phyloP scores from a whole-genome alignment of 2,888 invertebrate genomes.

The Megamerina dolium region DNA sequence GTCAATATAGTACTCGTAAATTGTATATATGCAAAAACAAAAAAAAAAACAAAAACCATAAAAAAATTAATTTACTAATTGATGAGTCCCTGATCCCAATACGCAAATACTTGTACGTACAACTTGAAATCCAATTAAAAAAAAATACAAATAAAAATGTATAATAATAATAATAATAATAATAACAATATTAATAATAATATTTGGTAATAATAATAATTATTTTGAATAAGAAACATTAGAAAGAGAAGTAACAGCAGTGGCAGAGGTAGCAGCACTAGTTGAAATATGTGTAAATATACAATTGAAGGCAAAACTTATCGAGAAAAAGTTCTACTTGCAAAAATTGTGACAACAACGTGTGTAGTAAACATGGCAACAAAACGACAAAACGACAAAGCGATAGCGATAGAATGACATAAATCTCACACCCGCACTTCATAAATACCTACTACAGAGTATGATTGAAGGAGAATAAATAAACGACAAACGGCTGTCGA shows the following conservation, averaged over 20 bases:
- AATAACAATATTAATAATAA: constrained; percentile 9
- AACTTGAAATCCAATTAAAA: constrained; percentile 19
- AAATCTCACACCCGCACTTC: constrained; percentile 26
- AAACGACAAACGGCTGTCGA: too few species aligned
- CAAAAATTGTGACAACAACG: too few species aligned
- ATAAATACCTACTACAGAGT: neutral
- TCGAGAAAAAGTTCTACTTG: too few species aligned
- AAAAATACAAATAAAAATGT: constrained; percentile 7
- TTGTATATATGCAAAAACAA: too few species aligned
- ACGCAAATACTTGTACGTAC: constrained; percentile 32
- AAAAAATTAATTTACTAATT: constrained; percentile 47
- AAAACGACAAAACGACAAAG: neutral
- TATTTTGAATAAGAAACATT: too few species aligned
- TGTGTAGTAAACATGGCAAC: neutral
- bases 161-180: constrained; percentile 5
- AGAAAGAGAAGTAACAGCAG: too few species aligned
- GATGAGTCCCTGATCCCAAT: constrained; percentile 48
- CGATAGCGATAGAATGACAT: constrained; percentile 17
- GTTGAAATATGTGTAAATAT: neutral
- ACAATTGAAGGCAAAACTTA: neutral
- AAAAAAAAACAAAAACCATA: constrained; percentile 14
- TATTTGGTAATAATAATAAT: too few species aligned
- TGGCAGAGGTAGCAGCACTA: too few species aligned
- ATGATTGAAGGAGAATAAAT: too few species aligned
- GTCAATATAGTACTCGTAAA: too few species aligned